phyloP scores from a whole-genome alignment of 2,888 invertebrate genomes.

The Norana najaformis region DNA sequence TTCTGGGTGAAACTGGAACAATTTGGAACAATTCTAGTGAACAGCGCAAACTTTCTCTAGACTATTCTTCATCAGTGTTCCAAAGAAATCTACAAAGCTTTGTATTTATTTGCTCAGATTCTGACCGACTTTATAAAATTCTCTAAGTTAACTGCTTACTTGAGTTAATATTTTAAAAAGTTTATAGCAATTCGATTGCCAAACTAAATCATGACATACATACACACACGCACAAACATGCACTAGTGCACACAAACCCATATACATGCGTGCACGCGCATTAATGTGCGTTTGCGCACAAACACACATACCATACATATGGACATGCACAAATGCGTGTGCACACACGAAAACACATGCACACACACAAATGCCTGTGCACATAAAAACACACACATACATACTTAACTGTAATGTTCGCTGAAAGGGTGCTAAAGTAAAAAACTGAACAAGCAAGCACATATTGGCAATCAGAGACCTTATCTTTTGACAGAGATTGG shows the following conservation, averaged over 20 bases:
- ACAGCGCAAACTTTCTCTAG: too few species aligned
- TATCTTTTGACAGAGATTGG: constrained; percentile 94
- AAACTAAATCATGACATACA: not conserved
- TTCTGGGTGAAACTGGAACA: not conserved
- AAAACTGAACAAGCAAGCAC: not conserved
- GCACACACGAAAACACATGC: too few species aligned
- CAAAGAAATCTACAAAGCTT: not conserved
- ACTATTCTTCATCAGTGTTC: not conserved
- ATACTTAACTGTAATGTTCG: not conserved
- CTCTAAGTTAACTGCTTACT: not conserved
- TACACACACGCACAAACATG: too few species aligned
- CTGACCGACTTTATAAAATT: not conserved
- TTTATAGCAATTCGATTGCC: too few species aligned
- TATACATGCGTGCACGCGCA: too few species aligned
- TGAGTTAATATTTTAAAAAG: not conserved
- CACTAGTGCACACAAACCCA: too few species aligned
- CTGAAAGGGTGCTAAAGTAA: not conserved
- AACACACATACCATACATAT: not conserved
- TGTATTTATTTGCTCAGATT: not conserved
- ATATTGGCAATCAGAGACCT: constrained; percentile 47
- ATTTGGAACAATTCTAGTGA: too few species aligned
- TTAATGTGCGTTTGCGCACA: too few species aligned
- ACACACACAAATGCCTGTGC: too few species aligned
- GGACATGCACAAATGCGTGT: too few species aligned
- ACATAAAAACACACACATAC: not conserved